A percentile compares a stretch with the other conserved stretches of the same genome.
Evolutionary conservation across 1,140 invertebrate genomes (phyloP).

Genomic region (Sarcophaga bullata): DNA sequence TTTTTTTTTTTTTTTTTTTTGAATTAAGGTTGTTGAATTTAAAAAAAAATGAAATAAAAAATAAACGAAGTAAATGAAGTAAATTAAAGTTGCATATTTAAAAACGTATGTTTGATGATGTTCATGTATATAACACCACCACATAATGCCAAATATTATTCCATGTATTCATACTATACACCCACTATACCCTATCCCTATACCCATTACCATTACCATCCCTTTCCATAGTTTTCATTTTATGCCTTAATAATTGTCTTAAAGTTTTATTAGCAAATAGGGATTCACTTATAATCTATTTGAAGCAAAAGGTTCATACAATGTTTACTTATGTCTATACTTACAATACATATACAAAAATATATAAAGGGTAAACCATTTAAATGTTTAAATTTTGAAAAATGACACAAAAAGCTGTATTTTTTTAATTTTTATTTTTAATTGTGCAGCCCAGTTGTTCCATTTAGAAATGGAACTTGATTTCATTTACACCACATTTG

Average conservation of each 20-base stretch:
- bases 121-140: not conserved
- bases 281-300: constrained; percentile 17
- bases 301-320: not conserved
- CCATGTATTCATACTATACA: not conserved
- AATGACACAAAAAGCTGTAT: not conserved
- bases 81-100: not conserved
- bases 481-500: no score
- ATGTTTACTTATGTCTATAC: constrained; percentile 7
- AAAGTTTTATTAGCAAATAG: constrained; percentile 39
- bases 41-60: not conserved
- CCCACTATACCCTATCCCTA: no score
- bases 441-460: no score
- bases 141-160: not conserved
- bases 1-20: not conserved
- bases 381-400: not conserved
- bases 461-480: no score
- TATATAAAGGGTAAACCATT: not conserved
- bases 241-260: constrained; percentile 28
- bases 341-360: constrained; percentile 5
- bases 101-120: not conserved
- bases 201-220: not conserved
- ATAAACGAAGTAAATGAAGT: not conserved
- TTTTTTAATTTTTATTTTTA: no score
- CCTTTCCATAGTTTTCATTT: not conserved
- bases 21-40: not conserved